Conservation (phyloP, 2,113 vertebrate species). For the Sciurus niger region DNA sequence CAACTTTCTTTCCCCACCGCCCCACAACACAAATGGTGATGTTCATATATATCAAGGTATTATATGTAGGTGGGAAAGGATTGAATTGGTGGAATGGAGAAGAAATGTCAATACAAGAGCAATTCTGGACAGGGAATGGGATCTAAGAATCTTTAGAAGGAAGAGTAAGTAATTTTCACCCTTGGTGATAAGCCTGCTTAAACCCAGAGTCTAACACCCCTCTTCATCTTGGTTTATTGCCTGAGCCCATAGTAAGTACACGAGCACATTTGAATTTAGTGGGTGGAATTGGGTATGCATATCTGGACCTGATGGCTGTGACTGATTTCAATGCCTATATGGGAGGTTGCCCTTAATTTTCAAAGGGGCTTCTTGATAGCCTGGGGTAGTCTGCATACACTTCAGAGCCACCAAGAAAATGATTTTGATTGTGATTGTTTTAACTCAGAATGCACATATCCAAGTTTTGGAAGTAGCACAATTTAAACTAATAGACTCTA, state of each 20-base stretch:
- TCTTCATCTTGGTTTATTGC: background rate
- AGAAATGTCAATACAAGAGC: background rate
- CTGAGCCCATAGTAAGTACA: background rate
- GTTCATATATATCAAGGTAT: background rate
- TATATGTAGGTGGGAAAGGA: background rate
- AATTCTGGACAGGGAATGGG: background rate
- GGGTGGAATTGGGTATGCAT: background rate
- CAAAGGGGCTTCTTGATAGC: background rate
- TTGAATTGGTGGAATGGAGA: background rate
- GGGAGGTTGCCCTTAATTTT: background rate
- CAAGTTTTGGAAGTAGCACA: constrained; percentile 18
- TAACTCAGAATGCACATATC: background rate
- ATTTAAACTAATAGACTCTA: constrained; percentile 27
- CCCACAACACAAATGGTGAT: background rate
- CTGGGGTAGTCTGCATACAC: background rate
- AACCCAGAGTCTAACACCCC: background rate
- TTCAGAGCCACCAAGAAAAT: background rate
- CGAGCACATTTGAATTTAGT: background rate
- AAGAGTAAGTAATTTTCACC: background rate
- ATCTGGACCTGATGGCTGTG: background rate
- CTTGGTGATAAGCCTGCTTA: background rate
- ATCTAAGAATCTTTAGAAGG: background rate
- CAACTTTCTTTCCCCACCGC: background rate
- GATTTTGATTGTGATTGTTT: background rate
- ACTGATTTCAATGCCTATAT: background rate